phyloP scores from a whole-genome alignment of 2,113 vertebrate species.

The Sisor rabdophorus region DNA sequence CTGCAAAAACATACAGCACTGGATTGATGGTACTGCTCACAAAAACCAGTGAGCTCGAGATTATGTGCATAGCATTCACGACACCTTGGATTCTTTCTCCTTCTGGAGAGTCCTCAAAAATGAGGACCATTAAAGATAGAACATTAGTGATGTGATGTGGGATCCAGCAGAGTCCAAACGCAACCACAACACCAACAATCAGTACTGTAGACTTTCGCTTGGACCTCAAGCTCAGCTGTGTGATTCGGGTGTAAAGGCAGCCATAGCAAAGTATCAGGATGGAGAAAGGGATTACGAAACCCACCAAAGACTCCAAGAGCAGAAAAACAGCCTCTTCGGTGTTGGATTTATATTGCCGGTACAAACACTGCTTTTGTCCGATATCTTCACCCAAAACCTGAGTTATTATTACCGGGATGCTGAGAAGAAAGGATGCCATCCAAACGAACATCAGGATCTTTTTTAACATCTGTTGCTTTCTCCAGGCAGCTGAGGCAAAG shows the following conservation, averaged over 20 bases:
- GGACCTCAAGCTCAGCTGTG: slow-evolving; percentile 69
- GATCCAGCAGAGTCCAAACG: slow-evolving; percentile 71
- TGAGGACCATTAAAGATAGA: slow-evolving; percentile 60
- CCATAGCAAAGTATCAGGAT: slow-evolving; percentile 69
- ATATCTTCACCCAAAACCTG: slow-evolving; percentile 41
- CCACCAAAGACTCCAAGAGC: slow-evolving; percentile 67
- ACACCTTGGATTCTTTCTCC: slow-evolving; percentile 43
- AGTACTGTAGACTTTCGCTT: slow-evolving; percentile 70
- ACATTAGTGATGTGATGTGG: slow-evolving; percentile 70
- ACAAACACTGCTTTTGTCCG: slow-evolving; percentile 61
- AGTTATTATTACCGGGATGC: slow-evolving; percentile 65
- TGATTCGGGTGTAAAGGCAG: slow-evolving; percentile 68
- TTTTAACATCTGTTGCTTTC: slow-evolving; percentile 59
- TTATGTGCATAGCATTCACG: slow-evolving; percentile 52
- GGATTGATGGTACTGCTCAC: slow-evolving; percentile 73
- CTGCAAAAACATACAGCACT: slow-evolving; percentile 72
- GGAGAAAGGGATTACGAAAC: slow-evolving; percentile 68
- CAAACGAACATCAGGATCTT: slow-evolving; percentile 64
- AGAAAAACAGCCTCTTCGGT: slow-evolving; percentile 62
- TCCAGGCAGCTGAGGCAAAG: slow-evolving; percentile 61
- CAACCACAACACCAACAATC: slow-evolving; percentile 67
- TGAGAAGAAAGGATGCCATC: slow-evolving; percentile 63
- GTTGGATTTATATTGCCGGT: slow-evolving; percentile 49
- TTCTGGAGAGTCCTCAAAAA: neutral
- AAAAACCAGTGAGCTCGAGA: slow-evolving; percentile 70